Evolutionary conservation across 2,113 vertebrate species (phyloP), one percentile per base, ranked within the genome.

Genomic region (Picathartes gymnocephalus): DNA sequence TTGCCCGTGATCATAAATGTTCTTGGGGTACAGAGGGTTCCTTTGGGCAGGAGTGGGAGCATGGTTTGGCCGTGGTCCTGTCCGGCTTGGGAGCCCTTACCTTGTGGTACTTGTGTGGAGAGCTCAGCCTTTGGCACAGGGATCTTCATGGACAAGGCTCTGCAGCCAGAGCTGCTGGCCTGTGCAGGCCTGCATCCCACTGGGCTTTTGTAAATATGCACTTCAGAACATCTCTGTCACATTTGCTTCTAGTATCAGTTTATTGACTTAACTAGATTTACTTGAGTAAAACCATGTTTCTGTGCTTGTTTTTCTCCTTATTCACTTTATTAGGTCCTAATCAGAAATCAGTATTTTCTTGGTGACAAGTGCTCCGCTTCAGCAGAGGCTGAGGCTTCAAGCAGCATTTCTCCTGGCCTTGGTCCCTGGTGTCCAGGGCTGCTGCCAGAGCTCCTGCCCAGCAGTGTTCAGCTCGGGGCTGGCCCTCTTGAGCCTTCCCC

Each of bases 81-180:
- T 3, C 44, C 31, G 54, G 51, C 12, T 1, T 18, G 56, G 42
- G 47, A 25, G 11, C 28, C 33, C 6, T 45, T 28, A 50, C 10
- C 40, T 24, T 10, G 50, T 44, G 27, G n/a, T 35, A 10, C 30
- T 13, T 3, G 1, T 22, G 20, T 16, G 58, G 22, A 28, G 48
- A 6, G 25, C 1, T 7, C 16, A 60, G 62, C 35, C 61, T 45
- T 31, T 31, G 57, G 64, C 35, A 0, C 2, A 3, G 71, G 6
- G 51, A 1, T 35, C 22, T 21, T 0, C 15, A 0, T 13, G 54
- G 66, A 8, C 61, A 0, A 2, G 44, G 44, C 35, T 77, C 22
- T 16, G 48, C 39, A 39, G 71, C n/a, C 24, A 10, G 28, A 6
- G 64, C 56, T 62, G 73, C 40, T 35, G 65, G 40, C 18, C 68